A percentile compares a stretch with the other conserved stretches of the same genome.
Evolutionary conservation across 2,888 invertebrate species (phyloP).

Genomic region (Coelopa pilipes): DNA sequence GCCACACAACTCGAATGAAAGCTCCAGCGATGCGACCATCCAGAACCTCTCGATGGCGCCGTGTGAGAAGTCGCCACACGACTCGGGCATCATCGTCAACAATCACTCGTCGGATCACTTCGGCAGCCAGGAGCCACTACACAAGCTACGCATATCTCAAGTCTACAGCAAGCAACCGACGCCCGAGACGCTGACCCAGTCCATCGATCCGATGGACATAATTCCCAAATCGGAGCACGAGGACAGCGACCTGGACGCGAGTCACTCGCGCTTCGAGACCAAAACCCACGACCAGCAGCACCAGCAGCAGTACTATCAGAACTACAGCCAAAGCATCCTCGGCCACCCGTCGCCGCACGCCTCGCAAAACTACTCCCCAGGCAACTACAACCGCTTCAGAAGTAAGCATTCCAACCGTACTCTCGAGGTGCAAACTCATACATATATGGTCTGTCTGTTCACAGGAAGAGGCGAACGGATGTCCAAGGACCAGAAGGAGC

Average conservation of each 20-base stretch:
- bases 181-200: slow-evolving; percentile 58
- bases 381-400: slow-evolving; percentile 57
- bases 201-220: slow-evolving; percentile 62
- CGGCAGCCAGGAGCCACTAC: slow-evolving; percentile 36
- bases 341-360: slow-evolving; percentile 44
- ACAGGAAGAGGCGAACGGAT: slow-evolving; percentile 61
- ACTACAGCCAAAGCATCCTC: slow-evolving; percentile 16
- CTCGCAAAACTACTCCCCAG: slow-evolving; percentile 57
- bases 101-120: slow-evolving; percentile 38
- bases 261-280: slow-evolving; percentile 45
- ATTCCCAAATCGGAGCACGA: slow-evolving; percentile 59
- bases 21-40: slow-evolving; percentile 39
- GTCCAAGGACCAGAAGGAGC: slow-evolving; percentile 62
- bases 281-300: slow-evolving; percentile 43
- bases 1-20: slow-evolving; percentile 54
- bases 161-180: slow-evolving; percentile 49
- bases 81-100: slow-evolving; percentile 38
- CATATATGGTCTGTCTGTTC: neutral
- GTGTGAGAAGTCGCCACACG: slow-evolving; percentile 22
- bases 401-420: slow-evolving; percentile 48
- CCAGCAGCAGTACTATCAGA: slow-evolving; percentile 44
- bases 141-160: slow-evolving; percentile 44
- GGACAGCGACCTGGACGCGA: slow-evolving; percentile 48
- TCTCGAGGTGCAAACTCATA: too few species aligned
- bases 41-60: slow-evolving; percentile 13